phyloP scores from a whole-genome alignment of 2,888 invertebrate genomes.

The Morinoia aosen region DNA sequence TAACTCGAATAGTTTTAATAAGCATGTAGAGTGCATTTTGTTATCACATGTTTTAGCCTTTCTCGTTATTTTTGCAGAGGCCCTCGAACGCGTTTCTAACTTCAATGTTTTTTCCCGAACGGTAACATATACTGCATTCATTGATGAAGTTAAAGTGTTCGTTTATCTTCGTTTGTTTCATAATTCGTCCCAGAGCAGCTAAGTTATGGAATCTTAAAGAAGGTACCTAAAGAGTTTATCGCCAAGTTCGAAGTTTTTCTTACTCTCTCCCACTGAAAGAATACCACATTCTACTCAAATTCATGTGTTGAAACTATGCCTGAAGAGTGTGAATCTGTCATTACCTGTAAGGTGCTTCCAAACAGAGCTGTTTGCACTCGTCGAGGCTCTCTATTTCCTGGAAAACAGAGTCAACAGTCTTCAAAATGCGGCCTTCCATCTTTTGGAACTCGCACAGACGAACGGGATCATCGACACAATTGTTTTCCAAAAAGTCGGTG shows the following conservation, averaged over 20 bases:
- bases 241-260: neutral
- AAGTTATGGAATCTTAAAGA: neutral
- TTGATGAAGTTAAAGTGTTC: neutral
- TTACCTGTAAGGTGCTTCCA: slow-evolving; percentile 68
- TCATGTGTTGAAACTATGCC: neutral
- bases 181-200: neutral
- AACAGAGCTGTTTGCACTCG: slow-evolving; percentile 70
- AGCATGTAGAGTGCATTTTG: neutral
- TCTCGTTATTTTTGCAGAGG: neutral
- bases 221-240: neutral
- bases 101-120: neutral
- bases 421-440: slow-evolving; percentile 83
- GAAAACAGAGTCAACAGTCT: slow-evolving; percentile 92
- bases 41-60: neutral
- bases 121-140: neutral
- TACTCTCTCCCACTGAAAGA: neutral
- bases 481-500: slow-evolving; percentile 89
- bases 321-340: neutral
- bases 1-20: neutral
- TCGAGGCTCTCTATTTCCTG: slow-evolving; percentile 70
- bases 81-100: neutral
- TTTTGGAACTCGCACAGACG: slow-evolving; percentile 93
- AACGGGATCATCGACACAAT: slow-evolving; percentile 93
- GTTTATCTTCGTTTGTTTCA: neutral
- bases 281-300: neutral